A percentile compares a stretch with the other conserved stretches of the same genome.
Conservation (phyloP, 2,113 vertebrate species). For the Phrynocephalus versicolor region DNA sequence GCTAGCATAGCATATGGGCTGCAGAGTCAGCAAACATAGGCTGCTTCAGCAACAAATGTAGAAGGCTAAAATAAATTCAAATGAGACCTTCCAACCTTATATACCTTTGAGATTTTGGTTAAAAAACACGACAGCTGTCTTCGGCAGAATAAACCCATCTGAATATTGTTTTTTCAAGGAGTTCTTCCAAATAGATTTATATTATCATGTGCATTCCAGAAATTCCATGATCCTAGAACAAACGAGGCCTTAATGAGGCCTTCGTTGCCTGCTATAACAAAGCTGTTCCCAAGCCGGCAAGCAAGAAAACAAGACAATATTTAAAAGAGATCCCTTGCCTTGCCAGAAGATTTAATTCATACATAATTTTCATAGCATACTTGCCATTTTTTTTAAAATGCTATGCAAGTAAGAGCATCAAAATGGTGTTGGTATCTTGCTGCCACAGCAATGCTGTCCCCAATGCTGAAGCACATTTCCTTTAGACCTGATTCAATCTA, state of each 20-base stretch:
- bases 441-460: no score
- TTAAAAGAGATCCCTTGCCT: slow-evolving; percentile 13
- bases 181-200: slow-evolving; percentile 64
- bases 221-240: slow-evolving; percentile 63
- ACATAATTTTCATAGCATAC: neutral
- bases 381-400: neutral
- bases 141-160: slow-evolving; percentile 54
- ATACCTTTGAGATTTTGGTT: slow-evolving; percentile 58
- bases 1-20: slow-evolving; percentile 37
- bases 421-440: neutral
- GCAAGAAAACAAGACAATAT: slow-evolving; percentile 61
- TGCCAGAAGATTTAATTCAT: neutral
- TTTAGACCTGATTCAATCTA: no score
- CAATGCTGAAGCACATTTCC: no score
- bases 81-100: slow-evolving; percentile 63
- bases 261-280: slow-evolving; percentile 33
- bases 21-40: slow-evolving; percentile 53
- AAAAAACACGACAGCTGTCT: slow-evolving; percentile 67
- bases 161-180: slow-evolving; percentile 60
- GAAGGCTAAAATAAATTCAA: slow-evolving; percentile 65
- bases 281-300: slow-evolving; percentile 36
- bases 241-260: slow-evolving; percentile 62
- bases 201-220: slow-evolving; percentile 68
- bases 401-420: neutral
- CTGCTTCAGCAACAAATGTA: slow-evolving; percentile 57